Evolutionary conservation across 1,140 invertebrate species (phyloP).

Genomic region (Pogonus chalceus): DNA sequence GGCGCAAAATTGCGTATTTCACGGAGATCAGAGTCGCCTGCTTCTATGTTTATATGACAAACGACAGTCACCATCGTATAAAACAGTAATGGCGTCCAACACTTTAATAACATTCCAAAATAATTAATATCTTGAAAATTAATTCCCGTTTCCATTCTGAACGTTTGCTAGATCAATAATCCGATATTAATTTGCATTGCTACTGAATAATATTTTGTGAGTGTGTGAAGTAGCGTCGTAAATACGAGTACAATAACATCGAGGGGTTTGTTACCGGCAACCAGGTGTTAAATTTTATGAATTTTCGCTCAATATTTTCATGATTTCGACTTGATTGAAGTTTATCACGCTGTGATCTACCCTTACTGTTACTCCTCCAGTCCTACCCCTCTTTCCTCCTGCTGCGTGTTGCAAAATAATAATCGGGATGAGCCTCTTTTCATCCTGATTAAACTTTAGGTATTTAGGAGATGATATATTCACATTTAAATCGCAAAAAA

Average conservation of each 20-base stretch:
- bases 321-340: conserved; percentile 2
- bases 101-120: neutral
- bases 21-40: neutral
- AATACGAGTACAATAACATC: too few relatives aligned
- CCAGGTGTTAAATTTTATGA: conserved; percentile 2
- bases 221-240: too few relatives aligned
- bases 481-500: too few relatives aligned
- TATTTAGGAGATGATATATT: too few relatives aligned
- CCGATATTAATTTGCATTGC: conserved; percentile 2
- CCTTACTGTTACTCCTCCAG: neutral
- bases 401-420: conserved; percentile 1
- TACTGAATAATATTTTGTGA: neutral
- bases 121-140: conserved; percentile 5
- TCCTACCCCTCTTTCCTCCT: neutral
- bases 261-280: too few relatives aligned
- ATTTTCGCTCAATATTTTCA: conserved; percentile 1
- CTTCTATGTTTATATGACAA: neutral
- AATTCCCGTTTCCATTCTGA: neutral
- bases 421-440: too few relatives aligned
- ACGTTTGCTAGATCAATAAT: neutral
- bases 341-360: conserved; percentile 6
- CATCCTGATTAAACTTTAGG: too few relatives aligned
- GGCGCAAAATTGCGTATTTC: neutral
- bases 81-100: neutral
- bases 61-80: neutral